Conservation (phyloP, 1,140 invertebrate genomes). For the Dendrolimus punctatus region DNA sequence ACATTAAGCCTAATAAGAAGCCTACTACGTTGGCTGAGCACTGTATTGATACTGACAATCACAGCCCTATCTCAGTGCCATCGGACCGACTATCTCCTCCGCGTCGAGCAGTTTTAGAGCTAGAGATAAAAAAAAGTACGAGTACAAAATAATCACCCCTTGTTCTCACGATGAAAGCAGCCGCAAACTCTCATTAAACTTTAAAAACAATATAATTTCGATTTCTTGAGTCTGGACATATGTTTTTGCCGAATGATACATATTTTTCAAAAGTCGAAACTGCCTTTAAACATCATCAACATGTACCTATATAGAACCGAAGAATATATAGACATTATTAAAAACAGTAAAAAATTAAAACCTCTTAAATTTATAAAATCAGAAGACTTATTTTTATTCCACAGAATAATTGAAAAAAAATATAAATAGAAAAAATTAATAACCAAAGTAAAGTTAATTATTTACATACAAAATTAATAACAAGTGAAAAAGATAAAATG, state of each 20-base stretch:
- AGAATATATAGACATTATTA: conserved; percentile 3
- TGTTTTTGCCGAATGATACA: conserved; percentile 6
- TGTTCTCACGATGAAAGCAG: too few species aligned
- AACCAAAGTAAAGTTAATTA: conserved; percentile 2
- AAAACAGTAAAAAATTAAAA: conserved; percentile 5
- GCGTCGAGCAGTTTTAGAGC: too few species aligned
- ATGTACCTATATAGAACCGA: conserved; percentile 1
- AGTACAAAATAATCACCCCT: too few species aligned
- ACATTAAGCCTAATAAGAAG: too few species aligned
- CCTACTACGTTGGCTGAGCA: too few species aligned
- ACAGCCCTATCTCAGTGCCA: too few species aligned
- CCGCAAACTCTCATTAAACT: too few species aligned
- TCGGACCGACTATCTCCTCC: too few species aligned
- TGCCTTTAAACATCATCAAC: conserved; percentile 3
- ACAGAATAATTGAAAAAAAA: conserved; percentile 3
- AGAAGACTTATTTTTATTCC: conserved; percentile 3
- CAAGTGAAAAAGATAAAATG: conserved; percentile 4
- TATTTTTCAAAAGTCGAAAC: conserved; percentile 6
- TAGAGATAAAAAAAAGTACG: too few species aligned
- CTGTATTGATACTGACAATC: too few species aligned
- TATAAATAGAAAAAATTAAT: conserved; percentile 5
- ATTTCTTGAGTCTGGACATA: conserved; percentile 6
- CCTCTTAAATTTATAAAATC: conserved; percentile 5
- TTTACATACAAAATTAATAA: conserved; percentile 6
- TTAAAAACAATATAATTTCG: too few species aligned